Percentiles rank a stretch among this genome's conserved stretches.
phyloP scores from a whole-genome alignment of 1,140 invertebrate species.

The Aricia agestis region DNA sequence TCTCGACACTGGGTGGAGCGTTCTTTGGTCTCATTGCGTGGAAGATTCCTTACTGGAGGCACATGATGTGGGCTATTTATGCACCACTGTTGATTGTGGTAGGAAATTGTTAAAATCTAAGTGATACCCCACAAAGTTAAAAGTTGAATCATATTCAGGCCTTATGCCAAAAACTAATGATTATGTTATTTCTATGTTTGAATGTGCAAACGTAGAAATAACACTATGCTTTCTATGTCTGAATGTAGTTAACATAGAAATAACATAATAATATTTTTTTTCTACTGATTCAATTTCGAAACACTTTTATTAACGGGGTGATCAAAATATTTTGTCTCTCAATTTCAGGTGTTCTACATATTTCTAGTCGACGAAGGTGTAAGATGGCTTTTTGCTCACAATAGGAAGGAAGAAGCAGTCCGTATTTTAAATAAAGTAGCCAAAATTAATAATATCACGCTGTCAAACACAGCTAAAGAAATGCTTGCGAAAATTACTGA shows the following conservation, averaged over 20 bases:
- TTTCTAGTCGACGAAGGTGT: constrained; percentile 81
- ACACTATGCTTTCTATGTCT: too few species aligned
- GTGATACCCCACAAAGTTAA: too few species aligned
- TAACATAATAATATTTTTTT: too few species aligned
- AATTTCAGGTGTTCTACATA: constrained; percentile 76
- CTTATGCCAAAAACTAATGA: too few species aligned
- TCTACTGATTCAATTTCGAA: too few species aligned
- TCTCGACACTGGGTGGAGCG: constrained; percentile 79
- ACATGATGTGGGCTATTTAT: constrained; percentile 81
- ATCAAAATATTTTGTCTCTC: too few species aligned
- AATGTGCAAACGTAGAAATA: too few species aligned
- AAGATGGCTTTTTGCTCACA: constrained; percentile 85
- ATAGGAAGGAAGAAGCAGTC: constrained; percentile 81
- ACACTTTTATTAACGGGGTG: too few species aligned
- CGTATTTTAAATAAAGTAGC: constrained; percentile 80
- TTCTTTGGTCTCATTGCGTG: constrained; percentile 83
- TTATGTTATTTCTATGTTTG: too few species aligned
- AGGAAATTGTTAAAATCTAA: constrained; percentile 7
- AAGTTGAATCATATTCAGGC: too few species aligned
- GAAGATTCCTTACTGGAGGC: constrained; percentile 83
- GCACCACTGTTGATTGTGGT: constrained; percentile 79
- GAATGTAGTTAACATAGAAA: too few species aligned
- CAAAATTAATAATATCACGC: constrained; percentile 80
- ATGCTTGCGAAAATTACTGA: constrained; percentile 56
- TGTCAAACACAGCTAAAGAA: constrained; percentile 76